Base-by-base conservation (phyloP, 2,113 vertebrate genomes). In the Acrocephalus arundinaceus region DNA sequence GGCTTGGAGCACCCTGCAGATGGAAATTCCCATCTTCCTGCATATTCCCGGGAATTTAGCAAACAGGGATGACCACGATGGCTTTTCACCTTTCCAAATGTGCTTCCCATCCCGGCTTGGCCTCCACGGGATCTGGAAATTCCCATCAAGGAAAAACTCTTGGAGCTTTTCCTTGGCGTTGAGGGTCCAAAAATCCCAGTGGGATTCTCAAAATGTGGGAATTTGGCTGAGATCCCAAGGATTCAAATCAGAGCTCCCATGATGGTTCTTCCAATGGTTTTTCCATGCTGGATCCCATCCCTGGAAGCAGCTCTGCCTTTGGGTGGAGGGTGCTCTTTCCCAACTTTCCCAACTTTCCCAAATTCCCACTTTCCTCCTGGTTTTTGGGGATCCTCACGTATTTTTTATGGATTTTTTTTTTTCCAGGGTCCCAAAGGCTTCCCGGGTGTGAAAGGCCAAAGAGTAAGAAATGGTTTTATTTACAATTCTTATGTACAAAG, bases 371-470 rank as follows among this genome's bases (percentile, higher is more conserved):
- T 76, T 15, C 2, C 7, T 24, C 2, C 21, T 14, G 4, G 35
- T 4, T 48, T 2, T 35, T 57, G 25, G 55, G 54, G 25, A 12
- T 22, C 73, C 46, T 87, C 62, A 55, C 13, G 35, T 31, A 1
- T 15, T 48, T 74, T 58, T 66, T 1, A 2, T 24, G 15, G 35
- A 35, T 35, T 35, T 18, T 1, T 25, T 37, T n/a, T 79, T 73
- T 95, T 83, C 54, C 91, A 99, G 99, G 98, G 98, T 95, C 62
- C 79, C 18, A 98, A 98, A 95, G 99, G 99, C 6, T 92, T 98
- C 21, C 94, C 89, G 0, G 98, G 99, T 6, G 46, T 67, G 31
- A 99, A 98, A 97, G 98, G 98, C 7, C 97, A 98, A 96, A 98
- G 98, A 95, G 99, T 99, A 96, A 96, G 97, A n/a, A 11, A 10